Evolutionary conservation across 1,140 invertebrate genomes (phyloP).

Genomic region (Drosophila bifasciata): DNA sequence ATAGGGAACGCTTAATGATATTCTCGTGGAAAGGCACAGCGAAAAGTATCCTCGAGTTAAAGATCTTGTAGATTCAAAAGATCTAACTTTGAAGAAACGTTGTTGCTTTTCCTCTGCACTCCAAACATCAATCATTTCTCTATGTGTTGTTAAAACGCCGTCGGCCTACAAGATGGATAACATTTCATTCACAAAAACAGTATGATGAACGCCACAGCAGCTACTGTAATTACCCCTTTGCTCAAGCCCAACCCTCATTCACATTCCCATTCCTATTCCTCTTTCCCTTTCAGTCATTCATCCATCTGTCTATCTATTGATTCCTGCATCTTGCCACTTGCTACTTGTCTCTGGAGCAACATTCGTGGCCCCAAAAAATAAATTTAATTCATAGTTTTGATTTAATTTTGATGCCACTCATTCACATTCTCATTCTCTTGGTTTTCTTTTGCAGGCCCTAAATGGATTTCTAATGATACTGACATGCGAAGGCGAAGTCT

Average conservation of each 20-base stretch:
- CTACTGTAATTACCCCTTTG: constrained; percentile 51
- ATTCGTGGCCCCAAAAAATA: neutral
- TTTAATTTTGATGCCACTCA: constrained; percentile 61
- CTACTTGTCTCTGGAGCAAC: constrained; percentile 39
- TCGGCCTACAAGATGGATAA: constrained; percentile 40
- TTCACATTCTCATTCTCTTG: constrained; percentile 37
- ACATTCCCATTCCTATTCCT: neutral
- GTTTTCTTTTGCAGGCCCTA: constrained; percentile 92
- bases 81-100: neutral
- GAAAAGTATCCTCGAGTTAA: neutral
- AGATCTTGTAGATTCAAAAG: too few relatives aligned
- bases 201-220: constrained; percentile 30
- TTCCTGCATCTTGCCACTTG: constrained; percentile 23
- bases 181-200: constrained; percentile 46
- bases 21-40: too few relatives aligned
- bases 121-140: constrained; percentile 1
- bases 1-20: constrained; percentile 7
- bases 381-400: constrained; percentile 81
- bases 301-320: constrained; percentile 39
- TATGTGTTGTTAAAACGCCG: neutral
- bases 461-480: constrained; percentile 99
- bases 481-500: constrained; percentile 99
- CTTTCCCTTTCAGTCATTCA: constrained; percentile 44
- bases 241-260: constrained; percentile 4
- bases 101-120: too few relatives aligned